Evolutionary conservation across 30 jellyfish, hydroid and myxozoan genomes (phyloP).

Genomic region (Euphysa ruthae): DNA sequence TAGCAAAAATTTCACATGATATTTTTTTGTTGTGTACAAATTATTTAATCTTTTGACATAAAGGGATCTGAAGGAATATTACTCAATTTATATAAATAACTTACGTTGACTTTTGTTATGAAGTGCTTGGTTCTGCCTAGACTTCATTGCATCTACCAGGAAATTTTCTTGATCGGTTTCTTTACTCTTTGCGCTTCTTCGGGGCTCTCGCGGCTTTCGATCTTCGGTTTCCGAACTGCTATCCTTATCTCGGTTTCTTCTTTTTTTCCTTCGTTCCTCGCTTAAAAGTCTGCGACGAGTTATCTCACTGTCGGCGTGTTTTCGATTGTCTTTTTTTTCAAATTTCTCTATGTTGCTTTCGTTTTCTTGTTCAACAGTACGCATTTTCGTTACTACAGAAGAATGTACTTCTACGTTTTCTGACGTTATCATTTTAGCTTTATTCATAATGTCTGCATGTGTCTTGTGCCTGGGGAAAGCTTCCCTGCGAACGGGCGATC

Average conservation of each 20-base stretch:
- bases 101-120: slow-evolving; percentile 4
- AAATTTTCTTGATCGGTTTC: background rate
- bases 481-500: slow-evolving; percentile 11
- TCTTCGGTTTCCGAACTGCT: slow-evolving; percentile 7
- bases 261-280: slow-evolving; percentile 9
- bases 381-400: no score
- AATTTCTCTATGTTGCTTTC: no score
- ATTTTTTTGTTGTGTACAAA: no score
- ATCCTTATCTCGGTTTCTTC: slow-evolving; percentile 8
- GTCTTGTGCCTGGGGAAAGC: no score
- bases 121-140: slow-evolving; percentile 25
- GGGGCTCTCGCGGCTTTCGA: background rate
- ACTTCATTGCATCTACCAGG: slow-evolving; percentile 27
- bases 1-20: no score
- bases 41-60: no score
- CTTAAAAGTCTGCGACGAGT: background rate
- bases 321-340: background rate
- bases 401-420: no score
- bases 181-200: background rate
- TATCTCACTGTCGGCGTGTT: background rate
- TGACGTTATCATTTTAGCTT: no score
- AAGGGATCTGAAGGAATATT: background rate
- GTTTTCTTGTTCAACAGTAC: no score
- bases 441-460: no score
- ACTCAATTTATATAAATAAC: background rate